Percentiles rank a stretch among this genome's conserved stretches.
phyloP scores from a whole-genome alignment of 2,113 vertebrate species.

The Toxotes chatareus region DNA sequence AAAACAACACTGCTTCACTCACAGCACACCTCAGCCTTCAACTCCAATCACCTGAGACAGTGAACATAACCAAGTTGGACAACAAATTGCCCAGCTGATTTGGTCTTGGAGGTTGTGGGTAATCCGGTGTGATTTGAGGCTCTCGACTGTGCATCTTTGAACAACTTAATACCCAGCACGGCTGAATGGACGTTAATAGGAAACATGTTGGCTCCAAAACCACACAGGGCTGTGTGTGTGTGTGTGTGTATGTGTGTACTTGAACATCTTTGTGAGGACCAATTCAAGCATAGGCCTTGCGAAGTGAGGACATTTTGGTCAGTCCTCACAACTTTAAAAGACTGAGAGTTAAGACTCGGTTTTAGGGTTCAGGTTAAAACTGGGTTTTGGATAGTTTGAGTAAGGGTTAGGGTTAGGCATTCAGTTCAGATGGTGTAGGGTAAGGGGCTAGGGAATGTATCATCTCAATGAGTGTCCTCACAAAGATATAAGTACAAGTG shows the following conservation, averaged over 20 bases:
- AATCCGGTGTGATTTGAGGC: constrained; percentile 74
- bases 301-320: too few species aligned
- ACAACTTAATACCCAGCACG: constrained; percentile 66
- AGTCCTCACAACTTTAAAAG: too few species aligned
- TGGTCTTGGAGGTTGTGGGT: constrained; percentile 65
- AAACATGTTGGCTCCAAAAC: constrained; percentile 71
- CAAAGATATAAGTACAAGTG: too few species aligned
- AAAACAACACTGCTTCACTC: constrained; percentile 1
- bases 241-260: constrained; percentile 7
- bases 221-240: neutral
- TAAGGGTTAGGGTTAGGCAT: too few species aligned
- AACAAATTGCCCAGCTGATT: constrained; percentile 68
- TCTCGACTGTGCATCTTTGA: constrained; percentile 71
- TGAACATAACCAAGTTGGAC: constrained; percentile 65
- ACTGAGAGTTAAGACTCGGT: too few species aligned
- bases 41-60: constrained; percentile 61
- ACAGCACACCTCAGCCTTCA: constrained; percentile 62
- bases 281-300: too few species aligned
- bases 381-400: too few species aligned
- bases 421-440: too few species aligned
- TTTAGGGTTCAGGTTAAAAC: too few species aligned
- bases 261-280: too few species aligned
- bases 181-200: constrained; percentile 74
- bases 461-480: too few species aligned
- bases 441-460: too few species aligned